These are phyloP conservation scores for Dermatemys mawii DNA, from an alignment of 2,113 vertebrate genomes.

Conservation along the genomic window DNA sequence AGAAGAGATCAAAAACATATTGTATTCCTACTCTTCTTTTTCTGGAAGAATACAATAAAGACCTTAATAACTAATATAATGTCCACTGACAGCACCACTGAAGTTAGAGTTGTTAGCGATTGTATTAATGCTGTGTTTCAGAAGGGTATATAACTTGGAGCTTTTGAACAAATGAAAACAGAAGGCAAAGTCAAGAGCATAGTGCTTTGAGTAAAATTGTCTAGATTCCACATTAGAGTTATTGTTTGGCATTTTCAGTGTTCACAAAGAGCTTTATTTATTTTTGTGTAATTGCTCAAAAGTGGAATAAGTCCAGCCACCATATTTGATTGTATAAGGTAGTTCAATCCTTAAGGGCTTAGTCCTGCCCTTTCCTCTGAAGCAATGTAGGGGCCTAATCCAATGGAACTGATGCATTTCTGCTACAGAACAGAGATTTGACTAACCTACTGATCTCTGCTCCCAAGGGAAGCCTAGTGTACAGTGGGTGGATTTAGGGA, in stretches of 20 bases:
- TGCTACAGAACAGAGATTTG: accelerated
- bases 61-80: background rate
- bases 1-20: background rate
- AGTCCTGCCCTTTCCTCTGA: background rate
- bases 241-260: background rate
- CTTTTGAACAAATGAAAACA: background rate
- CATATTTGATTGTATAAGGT: accelerated
- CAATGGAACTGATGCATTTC: background rate
- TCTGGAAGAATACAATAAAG: background rate
- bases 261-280: background rate
- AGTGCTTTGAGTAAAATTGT: too few species aligned
- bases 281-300: background rate
- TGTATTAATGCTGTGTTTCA: background rate
- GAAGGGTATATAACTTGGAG: background rate
- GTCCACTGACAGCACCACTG: background rate
- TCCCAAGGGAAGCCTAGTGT: background rate
- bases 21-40: background rate
- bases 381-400: background rate
- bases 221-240: too few species aligned
- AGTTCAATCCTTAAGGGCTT: background rate
- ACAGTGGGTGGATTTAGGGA: background rate
- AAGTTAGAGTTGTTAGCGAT: background rate
- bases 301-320: background rate
- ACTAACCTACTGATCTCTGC: background rate
- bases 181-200: background rate